Evolutionary conservation across 2,113 vertebrate genomes (phyloP).

Genomic region (Philantomba maxwellii): DNA sequence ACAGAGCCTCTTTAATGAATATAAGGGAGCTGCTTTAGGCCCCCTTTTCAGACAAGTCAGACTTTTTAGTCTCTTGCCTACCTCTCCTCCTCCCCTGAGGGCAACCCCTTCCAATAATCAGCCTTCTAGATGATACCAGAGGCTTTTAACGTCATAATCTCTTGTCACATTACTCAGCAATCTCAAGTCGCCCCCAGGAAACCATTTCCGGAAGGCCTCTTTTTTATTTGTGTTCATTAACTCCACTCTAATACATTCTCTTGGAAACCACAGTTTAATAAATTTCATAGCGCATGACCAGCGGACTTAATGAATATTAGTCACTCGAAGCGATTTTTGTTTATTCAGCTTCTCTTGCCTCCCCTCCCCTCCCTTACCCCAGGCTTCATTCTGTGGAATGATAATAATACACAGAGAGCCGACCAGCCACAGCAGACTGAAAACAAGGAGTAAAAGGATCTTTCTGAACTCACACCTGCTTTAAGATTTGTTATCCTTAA

Average conservation of each 20-base stretch:
- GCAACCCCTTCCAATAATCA: neutral
- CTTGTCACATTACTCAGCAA: slow-evolving; percentile 51
- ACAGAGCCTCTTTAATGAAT: neutral
- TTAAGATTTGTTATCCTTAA: slow-evolving; percentile 92
- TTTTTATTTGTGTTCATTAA: slow-evolving; percentile 74
- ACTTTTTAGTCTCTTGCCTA: neutral
- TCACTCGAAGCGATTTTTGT: slow-evolving; percentile 75
- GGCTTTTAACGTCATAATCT: slow-evolving; percentile 48
- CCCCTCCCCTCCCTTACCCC: slow-evolving; percentile 33
- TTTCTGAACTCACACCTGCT: slow-evolving; percentile 93
- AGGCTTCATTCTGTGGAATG: slow-evolving; percentile 65
- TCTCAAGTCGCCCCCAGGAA: slow-evolving; percentile 60
- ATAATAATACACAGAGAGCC: slow-evolving; percentile 63
- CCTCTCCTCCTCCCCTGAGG: neutral
- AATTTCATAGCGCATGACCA: slow-evolving; percentile 79
- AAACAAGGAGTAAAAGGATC: slow-evolving; percentile 78
- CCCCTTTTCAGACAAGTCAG: neutral
- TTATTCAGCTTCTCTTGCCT: slow-evolving; percentile 68
- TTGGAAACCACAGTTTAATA: slow-evolving; percentile 79
- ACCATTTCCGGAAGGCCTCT: slow-evolving; percentile 71
- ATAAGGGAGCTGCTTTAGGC: neutral
- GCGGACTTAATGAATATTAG: slow-evolving; percentile 79
- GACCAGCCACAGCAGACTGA: slow-evolving; percentile 65
- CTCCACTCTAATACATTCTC: slow-evolving; percentile 70
- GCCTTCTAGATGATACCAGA: slow-evolving; percentile 11